Evolutionary conservation across 2,797 vertebrate genomes (phyloP), one percentile per base, ranked within the genome.

Genomic region (Muscicapa comitata): DNA sequence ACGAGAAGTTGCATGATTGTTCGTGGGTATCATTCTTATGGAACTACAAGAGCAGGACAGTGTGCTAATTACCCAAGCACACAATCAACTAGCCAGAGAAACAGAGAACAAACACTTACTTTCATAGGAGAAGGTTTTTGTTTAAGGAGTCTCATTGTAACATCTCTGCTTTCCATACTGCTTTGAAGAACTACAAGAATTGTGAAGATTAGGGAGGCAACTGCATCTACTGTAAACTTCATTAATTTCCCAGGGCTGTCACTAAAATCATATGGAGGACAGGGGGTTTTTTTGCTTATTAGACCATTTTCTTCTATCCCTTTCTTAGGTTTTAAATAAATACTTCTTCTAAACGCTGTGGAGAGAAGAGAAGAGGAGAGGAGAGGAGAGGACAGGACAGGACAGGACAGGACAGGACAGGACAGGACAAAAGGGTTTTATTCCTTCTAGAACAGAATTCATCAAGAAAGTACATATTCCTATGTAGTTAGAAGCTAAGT

Each of bases 291-390:
- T 66, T 58, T 73, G 0, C 2, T 43, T 88, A 28, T 73, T 54
- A 8, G 11, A 61, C 21, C 35, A 2, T 59, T 31, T 74, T 37
- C 5, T 20, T 53, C 17, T 54, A 51, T 19, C 6, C 0, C 0
- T 59, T 77, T 71, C 50, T 48, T 37, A 63, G 4, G 4, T 71
- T 89, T 86, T 29, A 73, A 80, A 77, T 6, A 73, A 86, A 33
- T 11, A 7, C 2, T 33, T 88, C 82, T 45, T 42, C 20, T 75
- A 40, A 82, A 75, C 73, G 5, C 2, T 12, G 11, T 50, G 28
- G 26, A 53, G 28, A 50, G 76, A 17, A 2, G 15, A 58, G 37
- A 18, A 2, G 23, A 71, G 29, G 18, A 4, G 5, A 33, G 47
- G 12, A 1, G 13, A 82, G 54, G 29, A 4, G 55, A 47, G 8